phyloP scores from a whole-genome alignment of 2,797 vertebrate genomes.

The Molothrus ater region DNA sequence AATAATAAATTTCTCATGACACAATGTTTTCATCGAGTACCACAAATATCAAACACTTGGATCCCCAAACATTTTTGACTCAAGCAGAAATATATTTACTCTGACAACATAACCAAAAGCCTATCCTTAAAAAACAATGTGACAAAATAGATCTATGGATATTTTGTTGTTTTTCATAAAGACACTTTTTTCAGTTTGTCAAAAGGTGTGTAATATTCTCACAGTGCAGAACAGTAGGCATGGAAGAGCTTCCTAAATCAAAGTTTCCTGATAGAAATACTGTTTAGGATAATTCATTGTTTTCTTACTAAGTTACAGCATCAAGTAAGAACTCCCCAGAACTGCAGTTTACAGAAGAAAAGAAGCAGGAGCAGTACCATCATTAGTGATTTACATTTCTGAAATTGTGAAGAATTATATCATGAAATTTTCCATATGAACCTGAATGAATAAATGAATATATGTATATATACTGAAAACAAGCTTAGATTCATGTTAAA shows the following conservation, averaged over 20 bases:
- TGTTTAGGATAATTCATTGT: neutral
- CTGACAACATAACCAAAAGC: neutral
- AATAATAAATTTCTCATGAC: neutral
- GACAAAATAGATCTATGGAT: neutral
- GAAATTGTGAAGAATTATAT: neutral
- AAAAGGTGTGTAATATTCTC: neutral
- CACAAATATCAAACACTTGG: neutral
- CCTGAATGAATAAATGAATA: neutral
- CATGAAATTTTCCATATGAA: neutral
- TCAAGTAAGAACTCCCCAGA: neutral
- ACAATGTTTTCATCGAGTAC: constrained; percentile 30
- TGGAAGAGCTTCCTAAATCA: neutral
- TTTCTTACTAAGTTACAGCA: neutral
- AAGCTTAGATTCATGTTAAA: neutral
- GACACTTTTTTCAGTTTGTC: neutral
- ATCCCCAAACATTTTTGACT: neutral
- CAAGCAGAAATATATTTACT: neutral
- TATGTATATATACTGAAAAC: neutral
- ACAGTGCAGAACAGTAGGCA: neutral
- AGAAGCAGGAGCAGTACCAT: neutral
- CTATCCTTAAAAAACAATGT: neutral
- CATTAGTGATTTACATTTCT: neutral
- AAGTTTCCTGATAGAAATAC: neutral
- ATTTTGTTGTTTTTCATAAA: neutral
- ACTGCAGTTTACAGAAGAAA: neutral